Evolutionary conservation across 1,140 invertebrate genomes (phyloP).

Genomic region (Micrasema longulum): DNA sequence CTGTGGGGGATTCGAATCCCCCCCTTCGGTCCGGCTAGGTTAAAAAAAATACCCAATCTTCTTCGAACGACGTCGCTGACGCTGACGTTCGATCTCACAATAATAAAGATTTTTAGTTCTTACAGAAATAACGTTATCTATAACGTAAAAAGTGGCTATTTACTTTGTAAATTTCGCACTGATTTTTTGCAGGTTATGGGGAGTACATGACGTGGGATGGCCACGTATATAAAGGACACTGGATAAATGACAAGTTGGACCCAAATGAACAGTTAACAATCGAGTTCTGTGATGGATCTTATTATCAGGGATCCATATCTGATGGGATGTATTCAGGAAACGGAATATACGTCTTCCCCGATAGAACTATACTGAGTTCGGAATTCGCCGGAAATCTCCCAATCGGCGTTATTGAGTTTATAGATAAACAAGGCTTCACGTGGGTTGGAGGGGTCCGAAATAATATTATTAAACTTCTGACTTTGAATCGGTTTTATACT

Average conservation of each 20-base stretch:
- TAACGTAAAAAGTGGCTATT: no score
- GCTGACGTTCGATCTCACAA: no score
- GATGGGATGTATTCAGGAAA: slow-evolving; percentile 6
- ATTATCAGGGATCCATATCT: slow-evolving; percentile 4
- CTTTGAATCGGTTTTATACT: slow-evolving; percentile 7
- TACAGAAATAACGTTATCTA: no score
- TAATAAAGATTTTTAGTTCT: no score
- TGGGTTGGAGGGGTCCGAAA: slow-evolving; percentile 9
- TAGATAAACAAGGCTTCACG: not conserved
- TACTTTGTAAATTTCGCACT: no score
- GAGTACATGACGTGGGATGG: slow-evolving; percentile 63
- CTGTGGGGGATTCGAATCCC: no score
- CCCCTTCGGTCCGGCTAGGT: no score
- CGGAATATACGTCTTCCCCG: slow-evolving; percentile 25
- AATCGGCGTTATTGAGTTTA: not conserved
- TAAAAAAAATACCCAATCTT: no score
- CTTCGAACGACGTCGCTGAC: no score
- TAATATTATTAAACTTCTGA: not conserved
- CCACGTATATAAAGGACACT: slow-evolving; percentile 59
- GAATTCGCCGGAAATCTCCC: slow-evolving; percentile 14
- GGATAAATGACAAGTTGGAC: slow-evolving; percentile 59
- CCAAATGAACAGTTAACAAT: slow-evolving; percentile 57
- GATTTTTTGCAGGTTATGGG: slow-evolving; percentile 57
- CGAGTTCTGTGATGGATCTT: slow-evolving; percentile 57
- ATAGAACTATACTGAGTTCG: not conserved